phyloP scores from a whole-genome alignment of 2,797 vertebrate species.

The Syndactyla subalaris region DNA sequence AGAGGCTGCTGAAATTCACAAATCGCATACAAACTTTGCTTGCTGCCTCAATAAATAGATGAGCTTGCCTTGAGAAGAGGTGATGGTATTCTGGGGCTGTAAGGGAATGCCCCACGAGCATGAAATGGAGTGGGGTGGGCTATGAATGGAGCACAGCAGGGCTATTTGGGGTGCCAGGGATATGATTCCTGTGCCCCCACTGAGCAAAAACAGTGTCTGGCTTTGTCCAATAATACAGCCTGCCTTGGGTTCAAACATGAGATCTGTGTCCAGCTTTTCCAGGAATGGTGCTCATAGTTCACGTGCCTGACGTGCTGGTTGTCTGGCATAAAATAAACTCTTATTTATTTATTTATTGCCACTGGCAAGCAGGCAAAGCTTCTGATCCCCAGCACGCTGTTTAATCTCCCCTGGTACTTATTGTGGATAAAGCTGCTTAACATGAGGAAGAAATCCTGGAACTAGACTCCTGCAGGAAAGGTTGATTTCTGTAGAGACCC shows the following conservation, averaged over 20 bases:
- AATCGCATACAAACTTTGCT: neutral
- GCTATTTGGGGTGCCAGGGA: neutral
- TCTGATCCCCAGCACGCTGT: neutral
- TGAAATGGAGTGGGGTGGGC: accelerated
- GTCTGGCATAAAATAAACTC: constrained; percentile 6
- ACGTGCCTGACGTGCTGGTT: neutral
- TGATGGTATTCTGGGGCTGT: neutral
- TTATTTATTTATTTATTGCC: neutral
- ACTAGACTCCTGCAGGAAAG: constrained; percentile 18
- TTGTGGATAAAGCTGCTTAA: constrained; percentile 61
- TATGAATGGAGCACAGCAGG: neutral
- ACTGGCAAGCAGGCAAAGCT: constrained; percentile 28
- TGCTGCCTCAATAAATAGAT: neutral
- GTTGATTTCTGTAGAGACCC: constrained; percentile 5
- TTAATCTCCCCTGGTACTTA: constrained; percentile 56
- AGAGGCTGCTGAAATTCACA: neutral
- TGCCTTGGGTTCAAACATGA: neutral
- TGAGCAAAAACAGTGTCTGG: neutral
- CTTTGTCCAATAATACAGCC: neutral
- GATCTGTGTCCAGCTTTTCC: neutral
- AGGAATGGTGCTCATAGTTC: neutral
- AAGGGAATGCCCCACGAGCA: neutral
- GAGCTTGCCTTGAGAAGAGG: neutral
- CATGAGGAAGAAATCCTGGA: constrained; percentile 34
- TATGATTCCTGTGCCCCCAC: neutral